These are phyloP conservation scores for Trachelus tabidus DNA, from an alignment of 2,888 invertebrate species.

Conservation along the genomic window DNA sequence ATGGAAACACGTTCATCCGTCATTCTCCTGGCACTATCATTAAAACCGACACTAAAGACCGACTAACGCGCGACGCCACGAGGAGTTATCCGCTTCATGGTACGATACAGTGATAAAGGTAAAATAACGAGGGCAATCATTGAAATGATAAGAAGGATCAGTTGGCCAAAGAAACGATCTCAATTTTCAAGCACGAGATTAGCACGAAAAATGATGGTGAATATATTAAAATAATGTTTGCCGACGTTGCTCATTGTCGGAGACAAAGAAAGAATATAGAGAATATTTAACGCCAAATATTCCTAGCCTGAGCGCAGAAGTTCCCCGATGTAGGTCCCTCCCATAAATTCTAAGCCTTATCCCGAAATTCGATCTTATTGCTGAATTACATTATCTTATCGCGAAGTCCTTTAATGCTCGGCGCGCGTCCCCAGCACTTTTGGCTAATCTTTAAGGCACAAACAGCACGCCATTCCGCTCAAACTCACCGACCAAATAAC, in stretches of 20 bases:
- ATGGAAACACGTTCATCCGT: background rate
- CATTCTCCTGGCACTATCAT: background rate
- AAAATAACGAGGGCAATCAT: background rate
- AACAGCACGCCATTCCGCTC: background rate
- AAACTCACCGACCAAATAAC: background rate
- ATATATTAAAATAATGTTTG: background rate
- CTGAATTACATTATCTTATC: background rate
- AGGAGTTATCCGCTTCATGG: background rate
- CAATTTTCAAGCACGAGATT: background rate
- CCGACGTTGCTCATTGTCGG: background rate
- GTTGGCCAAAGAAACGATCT: background rate
- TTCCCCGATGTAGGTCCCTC: background rate
- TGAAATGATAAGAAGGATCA: background rate
- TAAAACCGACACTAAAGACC: background rate
- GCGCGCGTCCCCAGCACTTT: background rate
- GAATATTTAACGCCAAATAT: background rate
- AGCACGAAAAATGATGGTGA: background rate
- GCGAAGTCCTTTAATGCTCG: background rate
- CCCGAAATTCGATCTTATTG: background rate
- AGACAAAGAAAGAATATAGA: background rate
- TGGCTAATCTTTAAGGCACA: background rate
- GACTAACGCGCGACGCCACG: background rate
- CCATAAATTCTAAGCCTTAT: background rate
- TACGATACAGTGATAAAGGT: background rate
- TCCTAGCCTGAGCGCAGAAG: background rate